Evolutionary conservation across 2,113 vertebrate species (phyloP).

Genomic region (Sander vitreus): DNA sequence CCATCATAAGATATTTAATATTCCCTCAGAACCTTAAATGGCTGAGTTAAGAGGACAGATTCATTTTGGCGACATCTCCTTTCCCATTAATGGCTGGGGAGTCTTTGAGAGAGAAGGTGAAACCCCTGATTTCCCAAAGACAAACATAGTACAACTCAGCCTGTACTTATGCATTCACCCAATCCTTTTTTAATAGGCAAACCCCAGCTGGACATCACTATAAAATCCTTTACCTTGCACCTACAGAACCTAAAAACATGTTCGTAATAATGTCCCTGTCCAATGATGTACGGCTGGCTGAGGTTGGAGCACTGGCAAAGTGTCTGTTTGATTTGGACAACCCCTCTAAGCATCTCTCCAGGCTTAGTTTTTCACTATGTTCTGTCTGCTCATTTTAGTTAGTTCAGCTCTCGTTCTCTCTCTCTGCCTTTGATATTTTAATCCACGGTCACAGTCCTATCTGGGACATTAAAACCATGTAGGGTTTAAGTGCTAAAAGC

Average conservation of each 20-base stretch:
- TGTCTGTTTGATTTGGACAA: slow-evolving; percentile 80
- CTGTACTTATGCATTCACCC: background rate
- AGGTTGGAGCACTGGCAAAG: slow-evolving; percentile 69
- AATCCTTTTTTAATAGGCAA: slow-evolving; percentile 39
- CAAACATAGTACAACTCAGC: slow-evolving; percentile 6
- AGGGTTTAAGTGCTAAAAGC: slow-evolving; percentile 27
- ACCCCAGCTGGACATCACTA: slow-evolving; percentile 27
- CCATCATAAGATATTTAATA: slow-evolving; percentile 23
- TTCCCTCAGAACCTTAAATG: slow-evolving; percentile 1
- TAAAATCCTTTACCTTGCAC: slow-evolving; percentile 44
- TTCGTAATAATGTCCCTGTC: slow-evolving; percentile 56
- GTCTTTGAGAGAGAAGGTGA: slow-evolving; percentile 29
- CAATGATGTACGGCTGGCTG: slow-evolving; percentile 66
- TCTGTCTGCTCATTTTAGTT: slow-evolving; percentile 51
- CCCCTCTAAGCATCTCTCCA: slow-evolving; percentile 64
- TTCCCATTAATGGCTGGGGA: slow-evolving; percentile 17
- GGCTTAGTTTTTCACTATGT: slow-evolving; percentile 58
- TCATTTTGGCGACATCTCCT: slow-evolving; percentile 11
- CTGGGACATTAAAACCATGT: slow-evolving; percentile 48
- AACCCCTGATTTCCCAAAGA: slow-evolving; percentile 20
- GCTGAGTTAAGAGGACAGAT: background rate
- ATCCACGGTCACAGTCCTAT: slow-evolving; percentile 30
- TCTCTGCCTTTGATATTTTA: slow-evolving; percentile 56
- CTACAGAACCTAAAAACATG: slow-evolving; percentile 62
- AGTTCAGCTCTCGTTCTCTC: slow-evolving; percentile 47